Base-by-base conservation (phyloP, 2,888 invertebrate species). In the Tetragonula carbonaria region DNA sequence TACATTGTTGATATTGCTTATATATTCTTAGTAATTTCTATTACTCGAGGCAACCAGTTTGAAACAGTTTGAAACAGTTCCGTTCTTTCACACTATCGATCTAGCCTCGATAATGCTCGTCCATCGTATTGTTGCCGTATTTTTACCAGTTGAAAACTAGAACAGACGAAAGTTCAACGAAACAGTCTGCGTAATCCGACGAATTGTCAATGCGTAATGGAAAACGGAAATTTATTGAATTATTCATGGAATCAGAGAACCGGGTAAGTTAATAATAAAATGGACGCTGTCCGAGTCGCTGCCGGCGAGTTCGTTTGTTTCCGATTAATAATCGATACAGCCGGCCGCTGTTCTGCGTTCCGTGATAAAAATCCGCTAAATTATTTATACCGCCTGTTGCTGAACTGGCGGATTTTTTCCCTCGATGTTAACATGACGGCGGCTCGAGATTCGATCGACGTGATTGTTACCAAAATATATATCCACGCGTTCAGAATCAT, bases 201-300 rank as follows among this genome's bases (percentile, higher is more conserved):
- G 38, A 66, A 66, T 66, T 23, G 66, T n/a, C 66, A 45, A 45
- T 16, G 21, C 66, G 38, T 66, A 66, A 66, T 16, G 66, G 66
- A 65, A 21, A 65, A 65, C 65, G 18, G 65, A 66, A 66, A 66
- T 33, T 66, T 38, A 66, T 66, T 66, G n/a, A 66, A 66, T 66
- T 66, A 66, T 66, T 66, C 45, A 16, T 66, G 45, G 45, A 66
- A 38, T 38, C n/a, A 38, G 6, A 8, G n/a, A 66, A 33, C 62
- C 16, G 16, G 16, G 45, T 16, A 45, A 66, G 66, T 66, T 66
- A 66, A 66, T 66, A 33, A 33, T 66, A 45, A 66, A 66, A 45
- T n/a, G 38, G 33, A 66, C 16, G n/a, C 38, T 4, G 14, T 8
- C 38, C 38, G 38, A 62, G 14, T 62, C 16, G 28, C 4, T n/a